Conservation (phyloP, 2,113 vertebrate species). For the Caranx ignobilis region DNA sequence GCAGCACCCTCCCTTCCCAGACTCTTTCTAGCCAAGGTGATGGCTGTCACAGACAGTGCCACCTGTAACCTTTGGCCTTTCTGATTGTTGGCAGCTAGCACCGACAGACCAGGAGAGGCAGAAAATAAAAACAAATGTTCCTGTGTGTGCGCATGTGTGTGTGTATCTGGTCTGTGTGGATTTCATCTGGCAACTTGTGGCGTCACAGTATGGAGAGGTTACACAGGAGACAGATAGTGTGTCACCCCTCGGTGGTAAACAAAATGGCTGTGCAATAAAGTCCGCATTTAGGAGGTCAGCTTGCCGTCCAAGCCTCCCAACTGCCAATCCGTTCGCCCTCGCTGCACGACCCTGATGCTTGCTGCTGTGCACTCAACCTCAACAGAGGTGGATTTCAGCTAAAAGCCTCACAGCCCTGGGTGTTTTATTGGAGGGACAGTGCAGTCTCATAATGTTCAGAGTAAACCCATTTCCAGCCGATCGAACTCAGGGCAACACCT, state of each 20-base stretch:
- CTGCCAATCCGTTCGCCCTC: slow-evolving; percentile 59
- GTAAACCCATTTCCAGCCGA: slow-evolving; percentile 60
- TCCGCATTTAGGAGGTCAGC: slow-evolving; percentile 69
- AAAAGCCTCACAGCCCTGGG: slow-evolving; percentile 57
- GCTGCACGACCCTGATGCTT: slow-evolving; percentile 40
- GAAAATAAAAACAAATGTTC: slow-evolving; percentile 44
- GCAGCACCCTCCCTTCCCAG: background rate
- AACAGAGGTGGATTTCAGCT: slow-evolving; percentile 62
- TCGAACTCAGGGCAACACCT: slow-evolving; percentile 38
- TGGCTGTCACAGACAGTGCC: slow-evolving; percentile 32
- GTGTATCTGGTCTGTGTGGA: slow-evolving; percentile 20
- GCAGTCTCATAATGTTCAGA: slow-evolving; percentile 57
- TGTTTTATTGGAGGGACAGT: slow-evolving; percentile 68
- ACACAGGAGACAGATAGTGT: slow-evolving; percentile 53
- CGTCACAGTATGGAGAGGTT: slow-evolving; percentile 44
- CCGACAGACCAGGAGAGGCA: slow-evolving; percentile 7
- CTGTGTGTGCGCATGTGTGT: slow-evolving; percentile 21
- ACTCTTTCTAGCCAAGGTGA: slow-evolving; percentile 11
- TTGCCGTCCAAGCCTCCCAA: slow-evolving; percentile 36
- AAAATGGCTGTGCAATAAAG: slow-evolving; percentile 76
- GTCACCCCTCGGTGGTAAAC: slow-evolving; percentile 58
- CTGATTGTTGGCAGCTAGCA: slow-evolving; percentile 24
- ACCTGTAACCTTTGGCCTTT: slow-evolving; percentile 52
- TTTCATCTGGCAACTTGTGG: slow-evolving; percentile 48
- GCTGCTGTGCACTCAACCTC: slow-evolving; percentile 70